Conservation (phyloP, 2,888 invertebrate genomes). For the Ariolimax columbianus region DNA sequence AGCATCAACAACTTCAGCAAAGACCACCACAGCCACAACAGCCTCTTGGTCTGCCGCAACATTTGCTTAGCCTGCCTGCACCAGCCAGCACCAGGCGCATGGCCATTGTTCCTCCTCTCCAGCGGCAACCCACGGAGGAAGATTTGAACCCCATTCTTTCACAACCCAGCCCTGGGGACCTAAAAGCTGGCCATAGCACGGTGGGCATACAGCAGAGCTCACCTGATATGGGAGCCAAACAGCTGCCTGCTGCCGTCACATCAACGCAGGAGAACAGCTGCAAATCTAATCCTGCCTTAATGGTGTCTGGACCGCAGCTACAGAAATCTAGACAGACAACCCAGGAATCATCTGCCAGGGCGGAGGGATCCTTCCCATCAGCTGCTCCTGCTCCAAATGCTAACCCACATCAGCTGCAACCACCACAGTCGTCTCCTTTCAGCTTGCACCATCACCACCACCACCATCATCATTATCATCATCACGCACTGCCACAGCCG, state of each 20-base stretch:
- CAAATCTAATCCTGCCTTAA: background rate
- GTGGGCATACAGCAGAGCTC: slow-evolving; percentile 14
- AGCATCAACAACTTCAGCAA: slow-evolving; percentile 19
- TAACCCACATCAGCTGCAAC: background rate
- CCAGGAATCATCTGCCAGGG: background rate
- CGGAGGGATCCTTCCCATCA: background rate
- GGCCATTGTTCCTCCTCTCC: slow-evolving; percentile 53
- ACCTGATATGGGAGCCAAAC: slow-evolving; percentile 12
- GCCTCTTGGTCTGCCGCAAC: slow-evolving; percentile 27
- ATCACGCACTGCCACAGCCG: slow-evolving; percentile 26
- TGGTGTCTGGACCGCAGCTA: background rate
- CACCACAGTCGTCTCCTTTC: slow-evolving; percentile 30
- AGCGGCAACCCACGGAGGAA: slow-evolving; percentile 42
- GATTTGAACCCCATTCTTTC: slow-evolving; percentile 15
- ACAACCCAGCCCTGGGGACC: slow-evolving; percentile 23
- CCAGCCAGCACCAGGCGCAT: slow-evolving; percentile 46
- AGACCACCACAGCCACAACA: slow-evolving; percentile 19
- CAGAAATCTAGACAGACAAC: background rate
- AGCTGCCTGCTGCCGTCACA: background rate
- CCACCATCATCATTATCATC: slow-evolving; percentile 49
- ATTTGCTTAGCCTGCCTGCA: slow-evolving; percentile 35
- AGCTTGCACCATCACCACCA: slow-evolving; percentile 50
- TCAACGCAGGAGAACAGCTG: background rate
- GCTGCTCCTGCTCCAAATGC: background rate
- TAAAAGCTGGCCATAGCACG: background rate